phyloP scores from a whole-genome alignment of 1,140 invertebrate genomes.

The Pissodes strobi region DNA sequence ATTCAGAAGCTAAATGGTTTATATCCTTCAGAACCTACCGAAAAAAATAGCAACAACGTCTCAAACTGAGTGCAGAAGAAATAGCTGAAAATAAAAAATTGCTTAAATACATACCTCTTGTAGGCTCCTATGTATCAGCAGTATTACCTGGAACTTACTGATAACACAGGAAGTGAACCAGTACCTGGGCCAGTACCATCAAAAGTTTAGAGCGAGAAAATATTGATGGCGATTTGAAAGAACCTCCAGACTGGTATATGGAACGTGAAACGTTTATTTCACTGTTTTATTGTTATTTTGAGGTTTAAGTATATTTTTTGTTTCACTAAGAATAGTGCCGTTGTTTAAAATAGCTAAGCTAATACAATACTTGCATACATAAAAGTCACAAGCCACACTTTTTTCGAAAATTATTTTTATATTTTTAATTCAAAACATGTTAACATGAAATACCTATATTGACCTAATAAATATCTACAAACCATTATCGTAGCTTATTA shows the following conservation, averaged over 20 bases:
- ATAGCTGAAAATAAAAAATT: too few relatives aligned
- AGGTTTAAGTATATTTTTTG: neutral
- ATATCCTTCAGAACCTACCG: neutral
- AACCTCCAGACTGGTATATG: too few relatives aligned
- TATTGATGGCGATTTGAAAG: too few relatives aligned
- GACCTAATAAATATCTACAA: neutral
- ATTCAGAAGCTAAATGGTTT: neutral
- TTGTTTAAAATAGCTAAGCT: too few relatives aligned
- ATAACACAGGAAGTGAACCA: neutral
- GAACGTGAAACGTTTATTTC: too few relatives aligned
- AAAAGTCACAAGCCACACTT: neutral
- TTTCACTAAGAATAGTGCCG: neutral
- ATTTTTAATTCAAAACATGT: neutral
- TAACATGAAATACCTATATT: neutral
- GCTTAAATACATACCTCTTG: neutral
- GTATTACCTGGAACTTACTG: neutral
- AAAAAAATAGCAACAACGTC: too few relatives aligned
- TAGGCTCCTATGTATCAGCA: too few relatives aligned
- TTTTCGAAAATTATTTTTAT: neutral
- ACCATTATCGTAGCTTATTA: neutral
- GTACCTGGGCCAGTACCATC: too few relatives aligned
- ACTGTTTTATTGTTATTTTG: neutral
- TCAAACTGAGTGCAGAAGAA: neutral
- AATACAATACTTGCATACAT: neutral
- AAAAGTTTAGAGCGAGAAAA: neutral